phyloP scores from a whole-genome alignment of 2,888 invertebrate genomes.

The Onchidella celtica region DNA sequence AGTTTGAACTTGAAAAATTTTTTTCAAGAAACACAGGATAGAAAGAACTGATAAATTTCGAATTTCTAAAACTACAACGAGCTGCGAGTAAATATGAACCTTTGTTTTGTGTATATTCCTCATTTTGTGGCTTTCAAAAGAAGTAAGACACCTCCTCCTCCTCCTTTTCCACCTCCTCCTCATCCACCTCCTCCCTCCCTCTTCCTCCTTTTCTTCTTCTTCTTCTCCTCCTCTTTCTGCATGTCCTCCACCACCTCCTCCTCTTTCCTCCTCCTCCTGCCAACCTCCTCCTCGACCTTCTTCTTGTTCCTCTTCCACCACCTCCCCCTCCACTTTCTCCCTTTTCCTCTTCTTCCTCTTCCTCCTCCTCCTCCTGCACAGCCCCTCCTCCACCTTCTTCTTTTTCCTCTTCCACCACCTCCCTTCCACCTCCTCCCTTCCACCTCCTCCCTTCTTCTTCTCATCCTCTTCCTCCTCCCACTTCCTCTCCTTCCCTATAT shows the following conservation, averaged over 20 bases:
- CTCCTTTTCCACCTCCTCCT: constrained; percentile 17
- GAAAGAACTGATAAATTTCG: too few species aligned
- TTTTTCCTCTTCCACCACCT: constrained; percentile 1
- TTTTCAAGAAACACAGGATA: too few species aligned
- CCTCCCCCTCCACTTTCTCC: background rate
- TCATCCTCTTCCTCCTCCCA: background rate
- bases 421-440: background rate
- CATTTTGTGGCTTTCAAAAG: too few species aligned
- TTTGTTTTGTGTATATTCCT: too few species aligned
- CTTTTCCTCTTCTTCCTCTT: background rate
- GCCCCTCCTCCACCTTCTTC: constrained; percentile 7
- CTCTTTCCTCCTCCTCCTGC: too few species aligned
- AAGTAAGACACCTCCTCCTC: too few species aligned
- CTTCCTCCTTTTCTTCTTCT: background rate
- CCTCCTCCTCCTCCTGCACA: background rate
- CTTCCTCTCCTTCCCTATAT: background rate
- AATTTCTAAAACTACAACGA: too few species aligned
- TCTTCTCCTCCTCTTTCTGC: background rate
- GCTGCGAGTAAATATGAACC: too few species aligned
- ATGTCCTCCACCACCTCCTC: too few species aligned
- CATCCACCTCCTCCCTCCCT: constrained; percentile 2
- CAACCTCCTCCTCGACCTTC: background rate
- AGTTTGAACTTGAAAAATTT: too few species aligned
- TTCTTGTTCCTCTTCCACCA: background rate
- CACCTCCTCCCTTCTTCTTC: constrained; percentile 4